These are phyloP conservation scores for Ictalurus punctatus DNA, from an alignment of 2,113 vertebrate genomes.

Conservation along the genomic window DNA sequence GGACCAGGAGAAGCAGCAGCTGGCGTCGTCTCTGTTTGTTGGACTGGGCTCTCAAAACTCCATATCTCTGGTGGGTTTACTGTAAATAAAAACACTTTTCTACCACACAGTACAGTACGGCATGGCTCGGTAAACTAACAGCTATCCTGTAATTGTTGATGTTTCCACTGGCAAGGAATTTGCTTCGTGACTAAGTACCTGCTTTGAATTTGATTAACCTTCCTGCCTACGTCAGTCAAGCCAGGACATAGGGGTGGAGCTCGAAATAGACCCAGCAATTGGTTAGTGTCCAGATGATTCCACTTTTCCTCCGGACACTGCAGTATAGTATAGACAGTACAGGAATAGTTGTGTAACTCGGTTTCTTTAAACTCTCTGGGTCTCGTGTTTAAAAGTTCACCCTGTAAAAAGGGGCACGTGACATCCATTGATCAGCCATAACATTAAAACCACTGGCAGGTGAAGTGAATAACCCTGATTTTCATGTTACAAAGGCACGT, in stretches of 20 bases:
- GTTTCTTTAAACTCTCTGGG: background rate
- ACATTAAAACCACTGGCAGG: too few relatives aligned
- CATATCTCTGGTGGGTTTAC: slow-evolving; percentile 80
- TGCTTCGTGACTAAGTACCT: background rate
- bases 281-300: background rate
- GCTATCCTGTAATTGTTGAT: background rate
- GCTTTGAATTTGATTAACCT: background rate
- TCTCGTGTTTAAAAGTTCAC: background rate
- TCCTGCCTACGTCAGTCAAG: background rate
- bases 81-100: background rate
- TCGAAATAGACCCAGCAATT: background rate
- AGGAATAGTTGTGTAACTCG: background rate
- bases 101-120: background rate
- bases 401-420: background rate
- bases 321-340: background rate
- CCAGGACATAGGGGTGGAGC: background rate
- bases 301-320: background rate
- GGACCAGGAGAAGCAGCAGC: slow-evolving; percentile 82
- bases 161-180: background rate
- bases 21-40: slow-evolving; percentile 88
- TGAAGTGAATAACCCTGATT: too few relatives aligned
- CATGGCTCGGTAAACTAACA: background rate
- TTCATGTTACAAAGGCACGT: too few relatives aligned
- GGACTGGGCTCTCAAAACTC: slow-evolving; percentile 80
- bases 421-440: too few relatives aligned